These are phyloP conservation scores for Xiphorhynchus erythropygius DNA, from an alignment of 2,797 vertebrate genomes.

Conservation along the genomic window DNA sequence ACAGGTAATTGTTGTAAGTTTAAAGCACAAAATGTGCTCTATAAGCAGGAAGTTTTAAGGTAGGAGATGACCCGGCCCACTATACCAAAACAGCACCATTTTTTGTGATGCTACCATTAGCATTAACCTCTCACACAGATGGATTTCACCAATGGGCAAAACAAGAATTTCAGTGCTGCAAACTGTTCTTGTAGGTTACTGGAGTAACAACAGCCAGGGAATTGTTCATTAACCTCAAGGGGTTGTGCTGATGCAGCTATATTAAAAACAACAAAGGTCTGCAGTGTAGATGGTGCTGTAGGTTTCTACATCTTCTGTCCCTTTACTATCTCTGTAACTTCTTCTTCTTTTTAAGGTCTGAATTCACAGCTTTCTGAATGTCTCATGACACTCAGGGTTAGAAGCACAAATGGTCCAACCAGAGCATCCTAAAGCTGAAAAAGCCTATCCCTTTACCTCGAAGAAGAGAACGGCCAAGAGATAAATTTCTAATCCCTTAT, in stretches of 20 bases:
- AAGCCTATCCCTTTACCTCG: neutral
- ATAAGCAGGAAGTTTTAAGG: neutral
- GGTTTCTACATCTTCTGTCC: neutral
- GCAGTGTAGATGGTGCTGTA: neutral
- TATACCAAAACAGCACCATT: neutral
- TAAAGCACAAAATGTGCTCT: neutral
- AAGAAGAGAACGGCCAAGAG: neutral
- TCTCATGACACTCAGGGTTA: neutral
- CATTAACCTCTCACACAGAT: neutral
- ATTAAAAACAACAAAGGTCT: neutral
- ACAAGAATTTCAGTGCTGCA: neutral
- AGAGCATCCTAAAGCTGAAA: neutral
- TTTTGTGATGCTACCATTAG: neutral
- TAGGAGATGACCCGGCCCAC: neutral
- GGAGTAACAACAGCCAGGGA: neutral
- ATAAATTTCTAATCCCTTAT: neutral
- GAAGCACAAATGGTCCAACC: neutral
- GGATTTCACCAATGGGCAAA: neutral
- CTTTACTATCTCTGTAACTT: neutral
- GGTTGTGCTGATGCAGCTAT: neutral
- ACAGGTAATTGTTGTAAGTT: neutral
- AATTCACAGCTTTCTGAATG: neutral
- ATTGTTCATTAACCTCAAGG: neutral
- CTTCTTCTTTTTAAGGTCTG: neutral
- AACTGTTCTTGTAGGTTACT: neutral